Evolutionary conservation across 2,797 vertebrate genomes (phyloP), one percentile per base, ranked within the genome.

Genomic region (Acropternis orthonyx): DNA sequence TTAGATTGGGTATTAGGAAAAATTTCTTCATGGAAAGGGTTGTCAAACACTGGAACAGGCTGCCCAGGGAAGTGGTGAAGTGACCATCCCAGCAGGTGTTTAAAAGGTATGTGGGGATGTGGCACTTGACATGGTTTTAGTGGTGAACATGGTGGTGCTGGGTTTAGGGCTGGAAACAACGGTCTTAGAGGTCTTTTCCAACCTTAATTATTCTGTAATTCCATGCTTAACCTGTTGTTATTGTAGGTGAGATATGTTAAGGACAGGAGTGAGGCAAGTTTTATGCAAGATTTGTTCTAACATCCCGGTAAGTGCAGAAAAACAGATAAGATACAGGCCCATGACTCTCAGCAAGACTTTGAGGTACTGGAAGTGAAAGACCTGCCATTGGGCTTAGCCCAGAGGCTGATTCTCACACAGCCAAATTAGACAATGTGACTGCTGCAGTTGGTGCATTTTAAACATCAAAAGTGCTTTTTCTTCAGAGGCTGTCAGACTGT

Each of bases 81-180:
- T 41, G 46, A 73, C 7, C 54, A 48, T 0, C 5, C 6, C 27
- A 59, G 13, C 4, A 36, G 6, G 4, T 41, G 19, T n/a, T 67
- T 41, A 13, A 54, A 78, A 48, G 15, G 2, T 41, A 17, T 3
- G 6, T 54, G 19, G 9, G 19, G 9, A 61, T 72, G 39, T 17
- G 39, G 7, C 27, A 36, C 9, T 24, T 18, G 59, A 41, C 19
- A 5, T 27, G 22, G 27, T 48, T 48, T 90, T 48, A 28, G 19
- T 13, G 4, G 5, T 43, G 32, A 73, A 14, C 7, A 2, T 66
- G 16, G 32, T 20, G 23, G 17, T 48, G 32, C 32, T 27, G 24
- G 6, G 5, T 65, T 26, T 46, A 26, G 32, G 62, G 32, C 26
- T 48, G 17, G 44, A 34, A 32, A 46, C 4, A 1, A 32, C n/a